A percentile compares a stretch with the other conserved stretches of the same genome.
Conservation (phyloP, 2,888 invertebrate species). For the Trichopria drosophilae region DNA sequence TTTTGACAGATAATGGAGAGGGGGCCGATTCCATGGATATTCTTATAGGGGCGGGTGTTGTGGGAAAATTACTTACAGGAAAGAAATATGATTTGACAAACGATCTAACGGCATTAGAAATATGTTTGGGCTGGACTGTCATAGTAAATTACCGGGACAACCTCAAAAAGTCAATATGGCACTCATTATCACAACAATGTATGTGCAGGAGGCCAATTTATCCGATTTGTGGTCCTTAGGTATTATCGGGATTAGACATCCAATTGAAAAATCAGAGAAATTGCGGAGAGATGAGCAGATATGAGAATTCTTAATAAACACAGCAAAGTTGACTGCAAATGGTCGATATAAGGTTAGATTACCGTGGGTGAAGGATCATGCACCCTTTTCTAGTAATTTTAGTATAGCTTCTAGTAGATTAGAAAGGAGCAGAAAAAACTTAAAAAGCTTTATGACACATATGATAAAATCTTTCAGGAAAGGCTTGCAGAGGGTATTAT, state of each 20-base stretch:
- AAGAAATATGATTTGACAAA: conserved; percentile 16
- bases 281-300: neutral
- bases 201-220: conserved; percentile 23
- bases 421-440: conserved; percentile 32
- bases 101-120: conserved; percentile 3
- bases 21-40: conserved; percentile 22
- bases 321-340: conserved; percentile 7
- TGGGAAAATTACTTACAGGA: conserved; percentile 34
- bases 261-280: conserved; percentile 21
- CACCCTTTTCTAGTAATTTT: conserved; percentile 38
- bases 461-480: conserved; percentile 35
- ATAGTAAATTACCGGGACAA: conserved; percentile 28
- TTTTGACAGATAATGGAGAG: conserved; percentile 16
- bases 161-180: no score
- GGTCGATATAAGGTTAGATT: conserved; percentile 44
- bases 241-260: conserved; percentile 40
- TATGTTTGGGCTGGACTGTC: conserved; percentile 7
- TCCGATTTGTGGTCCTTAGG: conserved; percentile 42
- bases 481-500: conserved; percentile 38
- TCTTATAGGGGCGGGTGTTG: conserved; percentile 34
- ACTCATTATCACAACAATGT: conserved; percentile 2
- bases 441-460: conserved; percentile 29
- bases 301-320: neutral
- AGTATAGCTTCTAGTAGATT: conserved; percentile 37
- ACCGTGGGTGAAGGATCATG: conserved; percentile 45